A percentile compares a stretch with the other conserved stretches of the same genome.
phyloP scores from a whole-genome alignment of 2,113 vertebrate genomes.

The Lichenostomus cassidix region DNA sequence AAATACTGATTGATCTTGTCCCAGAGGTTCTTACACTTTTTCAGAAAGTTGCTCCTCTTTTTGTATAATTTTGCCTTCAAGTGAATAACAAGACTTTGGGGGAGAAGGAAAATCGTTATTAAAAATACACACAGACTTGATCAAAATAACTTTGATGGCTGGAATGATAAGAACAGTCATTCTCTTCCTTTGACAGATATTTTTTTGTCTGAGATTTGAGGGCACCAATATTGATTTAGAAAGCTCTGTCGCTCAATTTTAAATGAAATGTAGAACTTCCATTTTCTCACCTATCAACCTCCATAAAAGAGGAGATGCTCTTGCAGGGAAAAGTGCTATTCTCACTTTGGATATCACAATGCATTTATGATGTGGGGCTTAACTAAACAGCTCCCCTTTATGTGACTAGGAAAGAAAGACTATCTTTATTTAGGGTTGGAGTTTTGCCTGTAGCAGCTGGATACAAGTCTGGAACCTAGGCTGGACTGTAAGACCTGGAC shows the following conservation, averaged over 20 bases:
- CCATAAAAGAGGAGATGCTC: background rate
- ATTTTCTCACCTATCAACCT: conserved; percentile 9
- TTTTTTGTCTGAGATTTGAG: conserved; percentile 55
- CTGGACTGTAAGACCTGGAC: background rate
- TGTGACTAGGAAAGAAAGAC: background rate
- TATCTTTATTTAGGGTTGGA: background rate
- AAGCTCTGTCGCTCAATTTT: conserved; percentile 1
- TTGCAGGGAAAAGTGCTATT: background rate
- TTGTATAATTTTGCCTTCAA: conserved; percentile 54
- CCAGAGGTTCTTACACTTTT: conserved; percentile 5
- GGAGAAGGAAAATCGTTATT: conserved; percentile 49
- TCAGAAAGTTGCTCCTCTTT: conserved; percentile 35
- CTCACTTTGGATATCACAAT: background rate
- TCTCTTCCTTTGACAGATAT: conserved; percentile 26
- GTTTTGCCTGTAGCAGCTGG: background rate
- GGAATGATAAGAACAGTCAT: conserved; percentile 20
- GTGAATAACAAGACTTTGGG: conserved; percentile 32
- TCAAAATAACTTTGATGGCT: conserved; percentile 66
- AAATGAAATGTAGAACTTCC: conserved; percentile 40
- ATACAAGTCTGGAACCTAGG: background rate
- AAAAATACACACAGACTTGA: conserved; percentile 49
- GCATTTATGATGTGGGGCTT: background rate
- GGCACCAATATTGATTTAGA: conserved; percentile 46
- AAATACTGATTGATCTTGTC: conserved; percentile 5
- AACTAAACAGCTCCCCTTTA: background rate